Evolutionary conservation across 2,113 vertebrate genomes (phyloP).

Genomic region (Cryptomyrus ogoouensis): DNA sequence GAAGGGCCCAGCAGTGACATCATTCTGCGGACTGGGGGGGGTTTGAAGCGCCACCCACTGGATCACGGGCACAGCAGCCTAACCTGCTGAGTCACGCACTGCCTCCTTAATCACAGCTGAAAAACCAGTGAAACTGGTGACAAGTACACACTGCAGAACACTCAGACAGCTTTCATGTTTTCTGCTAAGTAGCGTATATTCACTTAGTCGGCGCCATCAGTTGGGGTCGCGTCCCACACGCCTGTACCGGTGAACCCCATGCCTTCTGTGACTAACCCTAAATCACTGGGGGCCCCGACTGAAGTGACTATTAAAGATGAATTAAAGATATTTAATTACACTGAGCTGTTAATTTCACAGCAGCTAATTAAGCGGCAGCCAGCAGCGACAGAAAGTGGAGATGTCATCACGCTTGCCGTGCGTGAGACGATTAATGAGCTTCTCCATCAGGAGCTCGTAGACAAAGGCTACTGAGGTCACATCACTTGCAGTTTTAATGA

Average conservation of each 20-base stretch:
- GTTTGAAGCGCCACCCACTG: neutral
- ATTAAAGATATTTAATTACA: constrained; percentile 13
- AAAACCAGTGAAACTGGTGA: neutral
- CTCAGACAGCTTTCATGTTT: neutral
- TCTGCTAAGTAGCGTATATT: neutral
- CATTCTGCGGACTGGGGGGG: neutral
- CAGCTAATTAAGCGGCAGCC: neutral
- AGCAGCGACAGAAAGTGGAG: neutral
- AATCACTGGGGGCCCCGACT: neutral
- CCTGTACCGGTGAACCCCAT: neutral
- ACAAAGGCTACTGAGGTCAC: neutral
- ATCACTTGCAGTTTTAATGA: neutral
- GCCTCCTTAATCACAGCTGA: neutral
- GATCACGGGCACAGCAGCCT: neutral
- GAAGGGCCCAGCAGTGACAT: neutral
- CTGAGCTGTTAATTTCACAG: neutral
- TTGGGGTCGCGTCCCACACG: neutral
- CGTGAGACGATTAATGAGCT: neutral
- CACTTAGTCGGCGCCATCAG: neutral
- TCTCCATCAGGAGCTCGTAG: neutral
- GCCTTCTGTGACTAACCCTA: neutral
- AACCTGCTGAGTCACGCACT: neutral
- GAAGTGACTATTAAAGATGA: neutral
- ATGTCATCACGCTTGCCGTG: neutral
- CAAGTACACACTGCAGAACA: neutral